Evolutionary conservation across 23 tunicate genomes (phyloP).

Genomic region (Trididemnum miniatum): DNA sequence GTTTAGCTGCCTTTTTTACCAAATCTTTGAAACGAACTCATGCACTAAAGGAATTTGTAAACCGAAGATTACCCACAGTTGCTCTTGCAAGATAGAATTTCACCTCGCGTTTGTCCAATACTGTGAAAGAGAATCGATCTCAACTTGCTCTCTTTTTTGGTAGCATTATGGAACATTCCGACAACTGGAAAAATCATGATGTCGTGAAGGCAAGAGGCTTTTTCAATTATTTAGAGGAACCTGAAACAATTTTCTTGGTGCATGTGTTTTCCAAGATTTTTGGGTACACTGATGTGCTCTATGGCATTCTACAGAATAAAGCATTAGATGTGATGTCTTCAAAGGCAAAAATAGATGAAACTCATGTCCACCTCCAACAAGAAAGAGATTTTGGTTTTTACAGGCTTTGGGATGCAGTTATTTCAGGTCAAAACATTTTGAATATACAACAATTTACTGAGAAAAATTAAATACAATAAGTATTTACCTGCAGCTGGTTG

Average conservation of each 20-base stretch:
- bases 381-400: background rate
- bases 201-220: background rate
- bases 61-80: background rate
- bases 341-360: background rate
- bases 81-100: conserved; percentile 1
- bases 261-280: background rate
- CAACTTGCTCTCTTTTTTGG: background rate
- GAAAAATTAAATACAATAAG: no score
- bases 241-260: background rate
- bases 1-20: conserved; percentile 7
- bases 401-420: background rate
- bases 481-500: no score
- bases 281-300: background rate
- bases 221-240: background rate
- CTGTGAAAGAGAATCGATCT: background rate
- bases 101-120: background rate
- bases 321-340: background rate
- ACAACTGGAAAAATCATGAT: background rate
- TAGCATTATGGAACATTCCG: background rate
- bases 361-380: background rate
- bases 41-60: background rate
- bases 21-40: background rate
- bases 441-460: no score
- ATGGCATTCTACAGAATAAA: background rate
- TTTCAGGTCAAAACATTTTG: background rate